phyloP scores from a whole-genome alignment of 30 jellyfish, hydroid and myxozoan species.

The Chrysaora quinquecirrha region DNA sequence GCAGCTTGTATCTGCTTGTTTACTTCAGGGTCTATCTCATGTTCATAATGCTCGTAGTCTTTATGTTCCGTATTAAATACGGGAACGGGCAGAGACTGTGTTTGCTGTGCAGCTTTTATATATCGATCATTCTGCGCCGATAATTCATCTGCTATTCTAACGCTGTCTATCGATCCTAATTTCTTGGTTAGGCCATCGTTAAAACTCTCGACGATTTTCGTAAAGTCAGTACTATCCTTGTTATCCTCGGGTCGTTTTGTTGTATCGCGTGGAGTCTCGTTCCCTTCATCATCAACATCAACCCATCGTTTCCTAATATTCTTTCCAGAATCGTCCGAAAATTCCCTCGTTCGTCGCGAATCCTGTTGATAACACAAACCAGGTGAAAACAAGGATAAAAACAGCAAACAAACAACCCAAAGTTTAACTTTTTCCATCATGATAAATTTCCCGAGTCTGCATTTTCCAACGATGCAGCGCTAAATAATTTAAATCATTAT shows the following conservation, averaged over 20 bases:
- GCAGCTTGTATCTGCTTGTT: constrained; percentile 64
- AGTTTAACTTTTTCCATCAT: neutral
- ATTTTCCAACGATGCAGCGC: neutral
- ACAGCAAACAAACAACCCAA: neutral
- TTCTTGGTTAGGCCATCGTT: constrained; percentile 56
- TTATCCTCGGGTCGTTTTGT: constrained; percentile 37
- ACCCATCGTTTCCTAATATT: constrained; percentile 45
- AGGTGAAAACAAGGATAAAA: neutral
- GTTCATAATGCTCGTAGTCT: constrained; percentile 34
- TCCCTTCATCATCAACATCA: constrained; percentile 72
- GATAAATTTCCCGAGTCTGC: neutral
- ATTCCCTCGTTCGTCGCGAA: too few relatives aligned
- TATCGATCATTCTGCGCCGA: constrained; percentile 56
- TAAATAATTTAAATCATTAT: neutral
- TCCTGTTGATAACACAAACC: too few relatives aligned
- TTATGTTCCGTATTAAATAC: neutral
- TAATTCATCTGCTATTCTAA: constrained; percentile 7
- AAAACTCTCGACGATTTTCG: constrained; percentile 60
- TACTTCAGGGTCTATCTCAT: constrained; percentile 67
- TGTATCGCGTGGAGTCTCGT: constrained; percentile 27
- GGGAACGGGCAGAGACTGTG: neutral
- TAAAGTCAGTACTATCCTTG: constrained; percentile 61
- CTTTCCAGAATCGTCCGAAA: too few relatives aligned
- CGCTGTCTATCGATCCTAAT: constrained; percentile 40
- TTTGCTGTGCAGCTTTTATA: constrained; percentile 48